Percentiles rank a stretch among this genome's conserved stretches.
Evolutionary conservation across 2,797 vertebrate genomes (phyloP).

Genomic region (Dermochelys coriacea): DNA sequence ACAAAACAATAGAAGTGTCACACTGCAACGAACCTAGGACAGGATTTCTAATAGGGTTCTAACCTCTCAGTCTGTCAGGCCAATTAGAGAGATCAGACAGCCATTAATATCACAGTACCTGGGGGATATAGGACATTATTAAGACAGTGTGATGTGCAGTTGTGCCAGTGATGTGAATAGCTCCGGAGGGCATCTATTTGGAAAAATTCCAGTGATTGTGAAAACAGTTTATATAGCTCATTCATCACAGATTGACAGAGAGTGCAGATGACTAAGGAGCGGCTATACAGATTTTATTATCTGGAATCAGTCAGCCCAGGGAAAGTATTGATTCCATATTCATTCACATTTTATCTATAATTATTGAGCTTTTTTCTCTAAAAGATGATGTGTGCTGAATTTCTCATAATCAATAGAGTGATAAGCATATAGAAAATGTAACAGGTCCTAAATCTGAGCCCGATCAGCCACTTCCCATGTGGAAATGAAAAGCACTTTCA

Average conservation of each 20-base stretch:
- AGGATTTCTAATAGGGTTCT: slow-evolving; percentile 12
- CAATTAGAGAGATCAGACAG: slow-evolving; percentile 55
- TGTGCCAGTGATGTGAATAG: background rate
- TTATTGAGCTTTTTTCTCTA: background rate
- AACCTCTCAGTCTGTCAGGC: slow-evolving; percentile 54
- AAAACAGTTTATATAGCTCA: background rate
- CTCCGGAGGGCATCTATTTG: background rate
- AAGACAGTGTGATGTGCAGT: background rate
- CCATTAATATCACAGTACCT: background rate
- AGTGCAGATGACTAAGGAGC: background rate
- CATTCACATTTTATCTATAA: background rate
- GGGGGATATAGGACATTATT: background rate
- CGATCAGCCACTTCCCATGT: background rate
- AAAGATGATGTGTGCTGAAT: background rate
- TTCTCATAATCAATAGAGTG: background rate
- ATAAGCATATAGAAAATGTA: background rate
- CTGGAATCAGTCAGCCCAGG: background rate
- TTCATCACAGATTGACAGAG: background rate
- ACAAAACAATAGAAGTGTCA: slow-evolving; percentile 41
- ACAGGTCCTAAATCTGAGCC: background rate
- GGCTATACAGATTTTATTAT: background rate
- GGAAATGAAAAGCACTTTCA: background rate
- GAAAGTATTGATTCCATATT: background rate
- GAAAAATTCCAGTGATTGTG: background rate
- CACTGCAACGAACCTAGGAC: slow-evolving; percentile 15